Conservation (phyloP, 1,140 invertebrate species). For the Chrysopa pallens region DNA sequence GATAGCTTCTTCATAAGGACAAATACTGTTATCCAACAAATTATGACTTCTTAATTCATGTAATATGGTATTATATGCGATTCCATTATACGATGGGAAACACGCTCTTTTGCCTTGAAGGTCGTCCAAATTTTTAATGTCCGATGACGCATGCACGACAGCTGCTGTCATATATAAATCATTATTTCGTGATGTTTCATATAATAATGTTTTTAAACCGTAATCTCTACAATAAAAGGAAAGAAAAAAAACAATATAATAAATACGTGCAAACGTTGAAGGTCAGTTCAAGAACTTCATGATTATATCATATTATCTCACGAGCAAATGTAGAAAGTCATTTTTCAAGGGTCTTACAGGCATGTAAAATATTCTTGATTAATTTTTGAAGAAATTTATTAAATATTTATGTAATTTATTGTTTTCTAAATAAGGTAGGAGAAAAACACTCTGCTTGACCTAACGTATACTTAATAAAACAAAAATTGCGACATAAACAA, state of each 20-base stretch:
- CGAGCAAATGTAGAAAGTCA: no score
- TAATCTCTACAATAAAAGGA: conserved; percentile 36
- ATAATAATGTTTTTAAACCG: conserved; percentile 41
- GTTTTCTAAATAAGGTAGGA: no score
- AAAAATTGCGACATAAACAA: no score
- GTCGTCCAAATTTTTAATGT: conserved; percentile 35
- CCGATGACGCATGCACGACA: conserved; percentile 41
- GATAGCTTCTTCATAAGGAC: conserved; percentile 24
- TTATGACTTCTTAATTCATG: conserved; percentile 30
- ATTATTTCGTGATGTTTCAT: conserved; percentile 37
- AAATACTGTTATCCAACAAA: conserved; percentile 20
- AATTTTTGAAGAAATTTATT: no score
- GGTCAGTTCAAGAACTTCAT: background rate
- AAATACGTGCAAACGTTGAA: background rate
- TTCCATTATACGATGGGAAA: conserved; percentile 43
- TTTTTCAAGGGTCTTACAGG: no score
- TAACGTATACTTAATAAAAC: no score
- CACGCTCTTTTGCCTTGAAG: conserved; percentile 48
- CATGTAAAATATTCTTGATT: no score
- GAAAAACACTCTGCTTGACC: no score
- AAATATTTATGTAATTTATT: no score
- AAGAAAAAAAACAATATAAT: conserved; percentile 8
- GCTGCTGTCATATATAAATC: conserved; percentile 47
- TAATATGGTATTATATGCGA: conserved; percentile 41
- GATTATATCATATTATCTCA: background rate